These are phyloP conservation scores for Ormyrus labotus DNA, from an alignment of 2,888 invertebrate genomes.

Conservation along the genomic window DNA sequence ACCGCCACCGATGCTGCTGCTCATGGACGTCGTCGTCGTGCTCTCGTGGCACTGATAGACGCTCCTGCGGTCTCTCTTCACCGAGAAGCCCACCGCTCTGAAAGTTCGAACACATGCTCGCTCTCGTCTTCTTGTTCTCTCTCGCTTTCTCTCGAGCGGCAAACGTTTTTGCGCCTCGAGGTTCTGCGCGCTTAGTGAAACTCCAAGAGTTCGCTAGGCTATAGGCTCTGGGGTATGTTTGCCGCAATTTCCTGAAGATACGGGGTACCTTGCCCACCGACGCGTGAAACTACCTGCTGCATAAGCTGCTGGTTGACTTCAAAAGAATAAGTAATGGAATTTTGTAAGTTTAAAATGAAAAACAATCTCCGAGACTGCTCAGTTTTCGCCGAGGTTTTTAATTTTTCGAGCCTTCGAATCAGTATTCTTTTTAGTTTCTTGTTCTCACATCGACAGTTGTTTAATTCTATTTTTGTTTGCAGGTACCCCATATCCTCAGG, in stretches of 20 bases:
- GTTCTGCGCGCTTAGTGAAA: not conserved
- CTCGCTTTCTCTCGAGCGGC: not conserved
- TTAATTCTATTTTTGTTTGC: not conserved
- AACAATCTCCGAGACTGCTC: too few relatives aligned
- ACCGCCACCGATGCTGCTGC: conserved; percentile 43
- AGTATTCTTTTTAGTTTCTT: not conserved
- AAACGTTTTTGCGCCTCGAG: not conserved
- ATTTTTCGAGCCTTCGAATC: too few relatives aligned
- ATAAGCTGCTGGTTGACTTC: too few relatives aligned
- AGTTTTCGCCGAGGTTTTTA: too few relatives aligned
- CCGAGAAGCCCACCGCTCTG: conserved; percentile 73
- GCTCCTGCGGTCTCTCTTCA: conserved; percentile 72
- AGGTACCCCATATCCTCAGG: conserved; percentile 17
- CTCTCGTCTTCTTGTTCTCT: conserved; percentile 18
- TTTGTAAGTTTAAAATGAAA: too few relatives aligned
- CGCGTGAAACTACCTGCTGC: too few relatives aligned
- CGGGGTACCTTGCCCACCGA: not conserved
- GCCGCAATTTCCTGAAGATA: conserved; percentile 3
- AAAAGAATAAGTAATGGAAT: too few relatives aligned
- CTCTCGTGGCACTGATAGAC: conserved; percentile 56
- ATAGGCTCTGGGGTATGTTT: too few relatives aligned
- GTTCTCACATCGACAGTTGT: not conserved
- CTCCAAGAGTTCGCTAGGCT: not conserved
- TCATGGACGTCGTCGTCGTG: conserved; percentile 36
- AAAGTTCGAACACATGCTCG: conserved; percentile 61